Base-by-base conservation (phyloP, 2,113 vertebrate genomes). In the Solea solea region DNA sequence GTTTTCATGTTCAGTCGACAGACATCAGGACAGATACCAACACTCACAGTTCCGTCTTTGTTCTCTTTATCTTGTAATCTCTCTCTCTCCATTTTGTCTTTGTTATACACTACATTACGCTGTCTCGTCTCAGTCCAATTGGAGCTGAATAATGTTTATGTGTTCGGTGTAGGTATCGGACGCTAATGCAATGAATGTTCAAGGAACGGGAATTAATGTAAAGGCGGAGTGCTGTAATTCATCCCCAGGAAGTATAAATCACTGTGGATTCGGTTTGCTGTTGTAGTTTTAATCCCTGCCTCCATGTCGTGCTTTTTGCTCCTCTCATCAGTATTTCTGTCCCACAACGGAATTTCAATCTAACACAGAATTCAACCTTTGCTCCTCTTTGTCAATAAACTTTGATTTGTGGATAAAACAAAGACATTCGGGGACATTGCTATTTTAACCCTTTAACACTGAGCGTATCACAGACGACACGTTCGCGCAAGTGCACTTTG, bases 161-260 rank as follows among this genome's bases (percentile, higher is more conserved):
- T 67, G 81, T 81, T 85, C 81, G 72, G 64, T 81, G 78, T 87
- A 67, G 27, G 59, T 57, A 57, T 78, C 28, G 81, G 76, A 76
- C 84, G 87, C 82, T 1, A 65, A 85, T 88, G 72, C 34, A 76
- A 61, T 51, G 15, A 86, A 83, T 64, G 61, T 68, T 69, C 56
- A 12, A 54, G 14, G 70, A 79, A 50, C 61, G 58, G 82, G 76
- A 71, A 88, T 69, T 67, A 51, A 50, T 79, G 87, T 70, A 59
- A 68, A 81, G 64, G 64, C 48, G 25, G 64, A 72, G 69, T 16
- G 4, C 44, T 25, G 53, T 64, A 57, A 61, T 82, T 76, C 62
- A 28, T 48, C 48, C 3, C 59, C 21, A 50, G 48, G 54, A 13
- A 72, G 0, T 1, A 16, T 63, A 34, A 64, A 62, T 75, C 56